Base-by-base conservation (phyloP, 64 coral and sea anemone species). In the Acropora yongei region DNA sequence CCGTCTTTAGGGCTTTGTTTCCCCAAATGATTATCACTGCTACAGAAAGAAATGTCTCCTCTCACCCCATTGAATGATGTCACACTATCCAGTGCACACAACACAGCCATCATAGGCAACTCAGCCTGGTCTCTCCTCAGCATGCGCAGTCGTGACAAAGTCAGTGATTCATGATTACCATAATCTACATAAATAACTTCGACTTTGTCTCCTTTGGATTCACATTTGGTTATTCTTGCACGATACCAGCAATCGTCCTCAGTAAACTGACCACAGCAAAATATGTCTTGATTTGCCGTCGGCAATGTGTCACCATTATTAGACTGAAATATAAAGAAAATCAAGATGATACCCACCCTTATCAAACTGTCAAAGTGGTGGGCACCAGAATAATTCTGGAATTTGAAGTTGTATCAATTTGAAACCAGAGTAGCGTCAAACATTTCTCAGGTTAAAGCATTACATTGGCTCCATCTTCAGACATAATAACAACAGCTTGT, bases 161-260 rank as follows among this genome's bases (percentile, higher is more conserved):
- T 91, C 5, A 98, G 63, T 46, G 53, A 43, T 43, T 96, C 94
- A 41, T 79, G 73, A 79, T 98, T 98, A 66, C 97, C 97, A 86
- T 91, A 98, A 73, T 98, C 97, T 65, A 96, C 85, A 86, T 93
- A 98, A 10, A 93, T 78, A 43, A 98, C 93, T 8, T 91, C 12
- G 18, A 76, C 83, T 51, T 50, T 80, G n/a, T 83, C 74, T 18
- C 44, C 61, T n/a, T 76, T 49, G 20, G 75, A 45, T 13, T 66
- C 46, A 13, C 77, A 88, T 44, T 96, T 55, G 3, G 87, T n/a
- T 12, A 98, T 89, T 78, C 87, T 77, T 0, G 90, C 97, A 43
- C 97, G 85, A 84, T 98, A 92, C 94, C 94, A 98, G 12, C 49
- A 40, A 53, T 94, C 80, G 67, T 98, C 96, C 19, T 89, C 88